Conservation (phyloP, 2,888 invertebrate genomes). For the Anticlea derivata region DNA sequence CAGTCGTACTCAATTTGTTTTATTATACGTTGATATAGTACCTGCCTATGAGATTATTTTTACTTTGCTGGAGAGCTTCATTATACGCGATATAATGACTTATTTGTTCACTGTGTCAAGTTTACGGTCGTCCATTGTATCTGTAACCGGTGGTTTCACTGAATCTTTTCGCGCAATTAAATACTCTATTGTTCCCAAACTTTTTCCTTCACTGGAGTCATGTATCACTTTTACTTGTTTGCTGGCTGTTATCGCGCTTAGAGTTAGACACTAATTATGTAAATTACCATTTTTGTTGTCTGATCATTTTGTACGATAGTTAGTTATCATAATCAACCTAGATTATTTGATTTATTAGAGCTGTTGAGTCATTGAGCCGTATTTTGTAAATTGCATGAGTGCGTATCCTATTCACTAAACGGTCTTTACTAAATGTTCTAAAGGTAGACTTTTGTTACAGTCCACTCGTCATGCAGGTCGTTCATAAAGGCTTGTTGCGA, state of each 20-base stretch:
- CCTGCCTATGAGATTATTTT: slow-evolving; percentile 47
- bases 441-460: slow-evolving; percentile 39
- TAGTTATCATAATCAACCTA: slow-evolving; percentile 17
- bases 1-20: slow-evolving; percentile 64
- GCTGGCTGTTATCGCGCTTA: slow-evolving; percentile 29
- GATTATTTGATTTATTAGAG: slow-evolving; percentile 17
- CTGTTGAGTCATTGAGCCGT: slow-evolving; percentile 14
- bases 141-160: slow-evolving; percentile 44
- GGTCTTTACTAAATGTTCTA: slow-evolving; percentile 16
- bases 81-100: slow-evolving; percentile 31
- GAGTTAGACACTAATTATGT: slow-evolving; percentile 32
- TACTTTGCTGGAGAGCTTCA: slow-evolving; percentile 32
- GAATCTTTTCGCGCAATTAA: slow-evolving; percentile 40
- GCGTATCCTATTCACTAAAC: background rate
- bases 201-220: slow-evolving; percentile 28
- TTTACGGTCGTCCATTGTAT: slow-evolving; percentile 56
- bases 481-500: slow-evolving; percentile 47
- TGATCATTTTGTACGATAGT: slow-evolving; percentile 14
- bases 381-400: background rate
- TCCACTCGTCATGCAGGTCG: slow-evolving; percentile 48
- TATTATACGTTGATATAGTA: slow-evolving; percentile 52
- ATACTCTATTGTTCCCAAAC: slow-evolving; percentile 35
- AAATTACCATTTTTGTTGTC: slow-evolving; percentile 20
- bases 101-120: slow-evolving; percentile 49
- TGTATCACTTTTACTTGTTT: slow-evolving; percentile 38